Conservation (phyloP, 1,140 invertebrate species). For the Popillia japonica region DNA sequence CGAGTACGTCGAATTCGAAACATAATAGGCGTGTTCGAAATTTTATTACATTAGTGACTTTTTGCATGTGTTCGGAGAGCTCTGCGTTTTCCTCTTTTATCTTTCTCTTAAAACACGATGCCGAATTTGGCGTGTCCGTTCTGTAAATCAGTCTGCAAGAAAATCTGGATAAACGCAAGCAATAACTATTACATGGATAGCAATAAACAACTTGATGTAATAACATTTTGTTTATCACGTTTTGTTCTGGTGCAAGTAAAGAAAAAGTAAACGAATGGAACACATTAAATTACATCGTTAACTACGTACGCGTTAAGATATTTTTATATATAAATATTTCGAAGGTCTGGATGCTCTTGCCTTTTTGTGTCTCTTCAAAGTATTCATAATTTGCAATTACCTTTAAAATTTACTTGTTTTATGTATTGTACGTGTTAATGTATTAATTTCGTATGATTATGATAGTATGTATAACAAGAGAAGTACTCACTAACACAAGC, state of each 20-base stretch:
- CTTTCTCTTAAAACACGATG: not conserved
- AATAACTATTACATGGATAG: slow-evolving; percentile 5
- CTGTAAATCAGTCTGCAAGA: slow-evolving; percentile 10
- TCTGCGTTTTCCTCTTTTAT: not conserved
- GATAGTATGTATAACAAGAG: no score
- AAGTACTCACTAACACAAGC: no score
- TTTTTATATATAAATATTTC: not conserved
- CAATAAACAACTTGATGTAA: slow-evolving; percentile 5
- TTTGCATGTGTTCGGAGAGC: not conserved
- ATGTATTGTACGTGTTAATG: no score
- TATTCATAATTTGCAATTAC: no score
- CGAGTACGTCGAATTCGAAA: slow-evolving; percentile 37
- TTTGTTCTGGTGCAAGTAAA: not conserved
- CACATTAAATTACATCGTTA: slow-evolving; percentile 7
- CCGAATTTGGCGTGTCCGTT: slow-evolving; percentile 25
- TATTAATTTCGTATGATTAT: no score
- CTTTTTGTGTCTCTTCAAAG: not conserved
- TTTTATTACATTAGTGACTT: slow-evolving; percentile 38
- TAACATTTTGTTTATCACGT: not conserved
- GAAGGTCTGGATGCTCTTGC: not conserved
- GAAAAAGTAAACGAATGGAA: slow-evolving; percentile 1
- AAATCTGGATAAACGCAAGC: slow-evolving; percentile 19
- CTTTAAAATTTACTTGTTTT: no score
- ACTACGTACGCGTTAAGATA: not conserved
- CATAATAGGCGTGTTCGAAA: slow-evolving; percentile 34